A percentile compares a stretch with the other conserved stretches of the same genome.
phyloP scores from a whole-genome alignment of 2,113 vertebrate genomes.

The Prionailurus viverrinus region DNA sequence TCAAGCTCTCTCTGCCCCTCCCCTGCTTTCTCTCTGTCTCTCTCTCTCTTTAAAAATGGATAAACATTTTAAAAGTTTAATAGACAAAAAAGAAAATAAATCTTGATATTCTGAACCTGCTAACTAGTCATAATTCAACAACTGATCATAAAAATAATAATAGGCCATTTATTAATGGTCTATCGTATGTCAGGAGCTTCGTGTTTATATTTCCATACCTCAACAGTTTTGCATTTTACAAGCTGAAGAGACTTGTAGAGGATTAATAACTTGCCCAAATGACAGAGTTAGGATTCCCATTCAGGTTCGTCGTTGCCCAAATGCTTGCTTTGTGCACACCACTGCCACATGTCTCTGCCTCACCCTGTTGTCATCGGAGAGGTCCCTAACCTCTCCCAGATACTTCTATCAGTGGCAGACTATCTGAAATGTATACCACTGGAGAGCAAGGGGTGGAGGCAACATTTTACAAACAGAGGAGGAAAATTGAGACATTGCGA shows the following conservation, averaged over 20 bases:
- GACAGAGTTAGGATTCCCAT: not conserved
- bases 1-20: no score
- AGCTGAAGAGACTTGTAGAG: conserved; percentile 23
- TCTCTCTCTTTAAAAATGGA: no score
- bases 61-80: no score
- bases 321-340: not conserved
- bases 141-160: conserved; percentile 52
- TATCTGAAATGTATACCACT: not conserved
- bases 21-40: no score
- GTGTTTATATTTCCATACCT: not conserved
- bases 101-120: conserved; percentile 18
- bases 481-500: not conserved
- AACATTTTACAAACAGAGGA: conserved; percentile 42
- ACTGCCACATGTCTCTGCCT: not conserved
- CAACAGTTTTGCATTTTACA: conserved; percentile 19
- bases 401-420: not conserved
- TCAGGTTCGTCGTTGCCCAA: not conserved
- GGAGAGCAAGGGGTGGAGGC: not conserved
- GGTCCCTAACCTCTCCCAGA: not conserved
- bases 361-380: not conserved
- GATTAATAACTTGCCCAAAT: conserved; percentile 21
- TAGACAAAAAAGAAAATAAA: not conserved
- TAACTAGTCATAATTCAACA: conserved; percentile 41
- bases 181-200: not conserved
- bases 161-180: not conserved